Evolutionary conservation across 2,888 invertebrate species (phyloP).

Genomic region (Sturmia bella): DNA sequence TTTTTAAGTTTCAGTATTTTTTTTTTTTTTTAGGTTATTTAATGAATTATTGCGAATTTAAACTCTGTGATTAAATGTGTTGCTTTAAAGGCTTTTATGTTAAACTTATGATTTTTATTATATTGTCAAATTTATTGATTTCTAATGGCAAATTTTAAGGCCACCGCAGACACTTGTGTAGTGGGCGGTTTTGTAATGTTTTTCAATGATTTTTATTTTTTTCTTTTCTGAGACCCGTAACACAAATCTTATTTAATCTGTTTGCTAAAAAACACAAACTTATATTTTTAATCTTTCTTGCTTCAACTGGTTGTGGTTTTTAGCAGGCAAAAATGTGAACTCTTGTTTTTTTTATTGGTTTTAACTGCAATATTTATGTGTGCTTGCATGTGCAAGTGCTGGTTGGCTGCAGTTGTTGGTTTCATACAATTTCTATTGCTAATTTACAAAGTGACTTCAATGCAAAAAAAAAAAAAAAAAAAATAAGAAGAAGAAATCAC

Average conservation of each 20-base stretch:
- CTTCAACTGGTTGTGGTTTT: constrained; percentile 41
- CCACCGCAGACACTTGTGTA: constrained; percentile 15
- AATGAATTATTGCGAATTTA: too few relatives aligned
- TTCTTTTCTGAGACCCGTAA: not conserved
- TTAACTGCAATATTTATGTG: constrained; percentile 32
- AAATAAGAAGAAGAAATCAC: not conserved
- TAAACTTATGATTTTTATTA: too few relatives aligned
- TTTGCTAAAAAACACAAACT: constrained; percentile 22
- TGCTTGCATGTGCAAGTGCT: constrained; percentile 7
- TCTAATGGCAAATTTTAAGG: constrained; percentile 19
- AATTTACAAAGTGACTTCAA: not conserved
- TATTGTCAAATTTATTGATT: constrained; percentile 1
- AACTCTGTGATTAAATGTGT: too few relatives aligned
- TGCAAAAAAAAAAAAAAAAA: not conserved
- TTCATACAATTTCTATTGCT: constrained; percentile 24
- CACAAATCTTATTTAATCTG: constrained; percentile 29
- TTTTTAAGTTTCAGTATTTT: too few relatives aligned
- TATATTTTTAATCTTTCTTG: constrained; percentile 25
- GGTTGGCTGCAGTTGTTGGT: constrained; percentile 18
- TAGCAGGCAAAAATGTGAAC: constrained; percentile 24
- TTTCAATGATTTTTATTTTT: too few relatives aligned
- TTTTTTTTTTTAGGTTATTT: too few relatives aligned
- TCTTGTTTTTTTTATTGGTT: constrained; percentile 9
- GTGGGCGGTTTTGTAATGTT: constrained; percentile 56
- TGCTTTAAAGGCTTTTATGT: too few relatives aligned